Evolutionary conservation across 2,113 vertebrate species (phyloP).

Genomic region (Lamprotornis superbus): DNA sequence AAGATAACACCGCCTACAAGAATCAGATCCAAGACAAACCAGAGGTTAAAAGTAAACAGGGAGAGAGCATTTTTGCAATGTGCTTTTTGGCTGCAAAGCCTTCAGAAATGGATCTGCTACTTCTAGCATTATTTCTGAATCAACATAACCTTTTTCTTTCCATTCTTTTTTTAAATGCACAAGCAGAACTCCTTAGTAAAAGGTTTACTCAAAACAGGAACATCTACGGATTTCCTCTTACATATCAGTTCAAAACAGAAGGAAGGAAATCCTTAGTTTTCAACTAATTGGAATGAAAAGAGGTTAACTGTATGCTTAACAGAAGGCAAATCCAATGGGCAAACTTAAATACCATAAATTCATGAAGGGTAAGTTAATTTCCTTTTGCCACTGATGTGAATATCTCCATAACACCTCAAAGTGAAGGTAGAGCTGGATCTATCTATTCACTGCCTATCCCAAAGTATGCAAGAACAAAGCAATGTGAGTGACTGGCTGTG

Average conservation of each 20-base stretch:
- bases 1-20: conserved; percentile 54
- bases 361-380: neutral
- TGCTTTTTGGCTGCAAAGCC: conserved; percentile 22
- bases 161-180: conserved; percentile 44
- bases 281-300: conserved; percentile 59
- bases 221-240: conserved; percentile 83
- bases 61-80: conserved; percentile 15
- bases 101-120: conserved; percentile 3
- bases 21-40: conserved; percentile 65
- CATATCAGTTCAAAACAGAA: conserved; percentile 80
- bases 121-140: neutral
- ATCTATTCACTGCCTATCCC: neutral
- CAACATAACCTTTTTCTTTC: conserved; percentile 43
- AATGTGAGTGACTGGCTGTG: accelerated
- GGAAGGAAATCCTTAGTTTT: conserved; percentile 80
- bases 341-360: conserved; percentile 19
- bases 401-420: neutral
- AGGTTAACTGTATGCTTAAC: conserved; percentile 53
- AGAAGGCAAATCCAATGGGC: conserved; percentile 30
- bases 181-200: conserved; percentile 33
- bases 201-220: conserved; percentile 82
- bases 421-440: neutral
- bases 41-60: conserved; percentile 56
- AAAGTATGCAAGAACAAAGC: neutral
- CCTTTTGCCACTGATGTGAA: neutral